Evolutionary conservation across 2,888 invertebrate genomes (phyloP), one percentile per base, ranked within the genome.

Genomic region (Drosophila meridiana): DNA sequence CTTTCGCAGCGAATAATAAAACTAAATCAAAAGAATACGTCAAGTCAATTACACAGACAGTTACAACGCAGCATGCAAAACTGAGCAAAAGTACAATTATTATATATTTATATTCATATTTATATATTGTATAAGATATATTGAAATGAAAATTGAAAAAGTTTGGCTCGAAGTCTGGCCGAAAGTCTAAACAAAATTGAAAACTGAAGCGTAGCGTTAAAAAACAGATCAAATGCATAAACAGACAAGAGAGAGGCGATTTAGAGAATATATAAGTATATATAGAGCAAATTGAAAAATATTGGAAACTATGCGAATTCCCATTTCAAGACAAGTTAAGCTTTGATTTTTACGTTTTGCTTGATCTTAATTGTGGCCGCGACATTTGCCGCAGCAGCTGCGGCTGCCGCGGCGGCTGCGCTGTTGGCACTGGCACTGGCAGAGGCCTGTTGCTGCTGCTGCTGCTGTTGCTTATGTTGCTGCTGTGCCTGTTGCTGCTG

Each of bases 301-400:
- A 57, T 58, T 78, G 57, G 45, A 71, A 80, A 72, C 48, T 45
- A 26, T 52, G 57, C 8, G 32, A 69, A 64, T 69, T 61, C 55
- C 58, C 57, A 36, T 48, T 62, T 57, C 47, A 36, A 60, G 63
- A 60, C 32, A 61, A 65, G 50, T 69, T 62, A 68, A 45, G 30
- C 59, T 65, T 69, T 50, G 60, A 69, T 78, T 88, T 91, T 92
- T 92, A 92, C 92, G 89, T 92, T 92, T 92, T 92, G 92, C 87
- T 92, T 92, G 77, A 92, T 92, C 88, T 92, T 92, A 84, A 92
- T 92, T 83, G 90, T 87, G 69, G 88, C 86, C 82, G 93, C 92
- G 87, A 92, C 90, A 90, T 90, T 89, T 64, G 89, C 90, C 52
- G 90, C 89, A 73, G 86, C 89, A 62, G 90, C 82, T 78, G 92